Conservation (phyloP, 2,113 vertebrate genomes). For the Siphamia tubifer region DNA sequence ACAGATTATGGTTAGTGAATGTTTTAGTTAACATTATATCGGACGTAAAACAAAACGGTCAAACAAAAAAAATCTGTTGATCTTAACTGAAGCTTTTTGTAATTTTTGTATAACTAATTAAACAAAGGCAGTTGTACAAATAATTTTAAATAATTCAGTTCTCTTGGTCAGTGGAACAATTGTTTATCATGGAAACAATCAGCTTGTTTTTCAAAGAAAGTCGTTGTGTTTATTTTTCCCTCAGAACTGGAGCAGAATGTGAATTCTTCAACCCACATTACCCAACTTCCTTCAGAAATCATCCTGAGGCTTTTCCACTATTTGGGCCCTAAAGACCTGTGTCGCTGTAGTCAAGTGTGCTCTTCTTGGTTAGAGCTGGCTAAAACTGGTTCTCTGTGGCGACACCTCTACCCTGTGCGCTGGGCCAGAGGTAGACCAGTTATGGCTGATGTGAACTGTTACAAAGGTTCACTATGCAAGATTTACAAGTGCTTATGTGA, state of each 20-base stretch:
- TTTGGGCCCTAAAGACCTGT: slow-evolving; percentile 89
- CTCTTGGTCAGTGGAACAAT: not conserved
- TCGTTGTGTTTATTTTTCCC: not conserved
- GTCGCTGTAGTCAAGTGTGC: slow-evolving; percentile 93
- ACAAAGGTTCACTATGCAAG: no score
- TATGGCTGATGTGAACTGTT: not conserved
- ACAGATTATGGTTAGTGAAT: slow-evolving; percentile 84
- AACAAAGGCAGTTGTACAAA: no score
- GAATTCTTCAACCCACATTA: slow-evolving; percentile 79
- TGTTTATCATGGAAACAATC: no score
- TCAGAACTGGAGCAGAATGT: slow-evolving; percentile 69
- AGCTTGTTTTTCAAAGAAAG: not conserved
- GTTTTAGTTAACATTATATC: not conserved
- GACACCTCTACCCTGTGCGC: slow-evolving; percentile 92
- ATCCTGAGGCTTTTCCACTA: slow-evolving; percentile 92
- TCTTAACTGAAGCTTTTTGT: no score
- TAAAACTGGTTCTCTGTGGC: slow-evolving; percentile 93
- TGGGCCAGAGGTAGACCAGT: slow-evolving; percentile 90
- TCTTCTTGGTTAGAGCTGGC: slow-evolving; percentile 87
- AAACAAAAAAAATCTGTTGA: no score
- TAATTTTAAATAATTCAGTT: no score
- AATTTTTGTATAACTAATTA: no score
- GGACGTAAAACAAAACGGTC: no score
- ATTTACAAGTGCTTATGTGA: not conserved
- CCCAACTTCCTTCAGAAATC: slow-evolving; percentile 90